phyloP scores from a whole-genome alignment of 1,140 invertebrate genomes.

The Bicyclus anynana region DNA sequence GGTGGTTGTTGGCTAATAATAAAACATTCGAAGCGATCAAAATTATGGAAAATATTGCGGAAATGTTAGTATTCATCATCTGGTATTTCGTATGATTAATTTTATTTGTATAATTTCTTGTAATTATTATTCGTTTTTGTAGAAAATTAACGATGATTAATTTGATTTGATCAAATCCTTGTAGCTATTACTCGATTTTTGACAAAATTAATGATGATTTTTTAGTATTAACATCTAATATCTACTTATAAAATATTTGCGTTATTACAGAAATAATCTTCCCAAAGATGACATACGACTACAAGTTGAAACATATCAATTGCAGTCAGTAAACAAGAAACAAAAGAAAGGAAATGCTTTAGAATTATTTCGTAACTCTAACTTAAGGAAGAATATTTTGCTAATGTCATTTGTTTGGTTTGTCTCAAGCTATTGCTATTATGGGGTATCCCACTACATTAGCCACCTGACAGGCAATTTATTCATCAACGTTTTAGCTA shows the following conservation, averaged over 20 bases:
- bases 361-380: constrained; percentile 85
- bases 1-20: constrained; percentile 81
- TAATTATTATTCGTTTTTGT: too few relatives aligned
- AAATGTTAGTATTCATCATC: constrained; percentile 65
- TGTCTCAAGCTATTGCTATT: constrained; percentile 84
- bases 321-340: constrained; percentile 31
- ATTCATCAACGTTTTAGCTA: constrained; percentile 83
- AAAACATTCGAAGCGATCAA: constrained; percentile 77
- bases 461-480: constrained; percentile 84
- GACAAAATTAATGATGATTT: too few relatives aligned
- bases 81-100: too few relatives aligned
- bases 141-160: too few relatives aligned
- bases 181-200: too few relatives aligned
- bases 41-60: constrained; percentile 77
- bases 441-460: constrained; percentile 85
- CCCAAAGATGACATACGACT: constrained; percentile 35
- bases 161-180: too few relatives aligned
- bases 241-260: too few relatives aligned
- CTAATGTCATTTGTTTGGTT: constrained; percentile 84
- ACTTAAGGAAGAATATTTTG: constrained; percentile 85
- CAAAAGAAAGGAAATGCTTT: constrained; percentile 77
- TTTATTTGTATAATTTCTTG: too few relatives aligned
- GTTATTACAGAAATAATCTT: constrained; percentile 50
- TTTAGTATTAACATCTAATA: too few relatives aligned
- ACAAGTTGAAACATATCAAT: constrained; percentile 47